Conservation (phyloP, 2,888 invertebrate genomes). For the Dilophus febrilis region DNA sequence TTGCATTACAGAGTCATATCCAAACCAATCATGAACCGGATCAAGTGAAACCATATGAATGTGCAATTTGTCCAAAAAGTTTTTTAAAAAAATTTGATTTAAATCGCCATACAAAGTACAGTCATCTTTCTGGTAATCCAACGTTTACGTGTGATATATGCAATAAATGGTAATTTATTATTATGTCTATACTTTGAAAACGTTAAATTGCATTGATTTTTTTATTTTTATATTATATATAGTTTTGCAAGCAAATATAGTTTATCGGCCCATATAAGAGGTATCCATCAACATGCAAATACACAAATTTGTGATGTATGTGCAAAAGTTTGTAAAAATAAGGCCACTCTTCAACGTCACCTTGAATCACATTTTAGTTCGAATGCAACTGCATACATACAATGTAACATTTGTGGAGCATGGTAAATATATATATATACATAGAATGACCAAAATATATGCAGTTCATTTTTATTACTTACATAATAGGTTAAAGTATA, state of each 20-base stretch:
- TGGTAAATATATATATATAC: slow-evolving; percentile 16
- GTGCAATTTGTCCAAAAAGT: slow-evolving; percentile 23
- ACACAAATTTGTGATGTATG: slow-evolving; percentile 3
- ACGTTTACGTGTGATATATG: no score
- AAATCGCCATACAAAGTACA: slow-evolving; percentile 22
- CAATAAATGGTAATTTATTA: no score
- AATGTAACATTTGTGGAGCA: slow-evolving; percentile 25
- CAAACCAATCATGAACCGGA: neutral
- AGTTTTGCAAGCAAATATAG: neutral
- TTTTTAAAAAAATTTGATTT: slow-evolving; percentile 22
- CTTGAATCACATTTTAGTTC: slow-evolving; percentile 21
- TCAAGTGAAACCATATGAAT: slow-evolving; percentile 12
- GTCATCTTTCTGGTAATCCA: no score
- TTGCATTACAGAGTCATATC: slow-evolving; percentile 23
- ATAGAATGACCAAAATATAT: no score
- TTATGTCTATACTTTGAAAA: no score
- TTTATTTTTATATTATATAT: no score
- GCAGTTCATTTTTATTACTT: no score
- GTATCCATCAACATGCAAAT: neutral
- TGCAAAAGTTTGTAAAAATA: slow-evolving; percentile 1
- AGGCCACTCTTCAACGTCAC: slow-evolving; percentile 22
- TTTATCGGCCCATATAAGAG: neutral
- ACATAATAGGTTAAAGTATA: neutral
- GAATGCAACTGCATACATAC: slow-evolving; percentile 16
- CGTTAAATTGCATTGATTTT: no score